Conservation (phyloP, 2,797 vertebrate genomes). For the Ptychadena robeensis region DNA sequence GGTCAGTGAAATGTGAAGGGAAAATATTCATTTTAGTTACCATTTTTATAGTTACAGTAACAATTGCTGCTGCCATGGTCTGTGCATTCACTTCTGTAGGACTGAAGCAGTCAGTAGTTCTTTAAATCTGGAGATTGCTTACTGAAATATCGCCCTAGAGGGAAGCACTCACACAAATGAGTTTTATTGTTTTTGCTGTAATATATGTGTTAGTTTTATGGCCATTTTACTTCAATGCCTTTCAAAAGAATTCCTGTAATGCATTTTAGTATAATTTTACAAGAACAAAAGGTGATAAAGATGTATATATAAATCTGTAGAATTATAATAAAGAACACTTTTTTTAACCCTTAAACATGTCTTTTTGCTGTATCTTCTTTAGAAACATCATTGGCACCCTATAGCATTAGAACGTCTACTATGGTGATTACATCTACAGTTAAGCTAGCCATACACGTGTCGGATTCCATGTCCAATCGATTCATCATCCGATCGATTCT, state of each 20-base stretch:
- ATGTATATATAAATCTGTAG: constrained; percentile 45
- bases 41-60: constrained; percentile 12
- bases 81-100: constrained; percentile 4
- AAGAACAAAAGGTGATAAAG: constrained; percentile 56
- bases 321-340: constrained; percentile 28
- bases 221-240: constrained; percentile 53
- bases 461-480: too few species aligned
- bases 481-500: too few species aligned
- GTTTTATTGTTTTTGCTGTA: constrained; percentile 61
- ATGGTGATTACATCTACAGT: not conserved
- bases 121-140: constrained; percentile 41
- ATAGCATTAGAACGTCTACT: not conserved
- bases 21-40: not conserved
- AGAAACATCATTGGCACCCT: too few species aligned
- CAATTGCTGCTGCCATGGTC: not conserved
- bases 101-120: constrained; percentile 16
- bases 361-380: not conserved
- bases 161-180: constrained; percentile 59
- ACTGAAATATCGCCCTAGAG: constrained; percentile 42
- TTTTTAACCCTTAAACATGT: constrained; percentile 24
- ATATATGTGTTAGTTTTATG: constrained; percentile 61
- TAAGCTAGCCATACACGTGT: too few species aligned
- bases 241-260: constrained; percentile 61
- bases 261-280: constrained; percentile 58
- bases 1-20: constrained; percentile 8